phyloP scores from a whole-genome alignment of 2,113 vertebrate genomes.

The Lasiurus cinereus region DNA sequence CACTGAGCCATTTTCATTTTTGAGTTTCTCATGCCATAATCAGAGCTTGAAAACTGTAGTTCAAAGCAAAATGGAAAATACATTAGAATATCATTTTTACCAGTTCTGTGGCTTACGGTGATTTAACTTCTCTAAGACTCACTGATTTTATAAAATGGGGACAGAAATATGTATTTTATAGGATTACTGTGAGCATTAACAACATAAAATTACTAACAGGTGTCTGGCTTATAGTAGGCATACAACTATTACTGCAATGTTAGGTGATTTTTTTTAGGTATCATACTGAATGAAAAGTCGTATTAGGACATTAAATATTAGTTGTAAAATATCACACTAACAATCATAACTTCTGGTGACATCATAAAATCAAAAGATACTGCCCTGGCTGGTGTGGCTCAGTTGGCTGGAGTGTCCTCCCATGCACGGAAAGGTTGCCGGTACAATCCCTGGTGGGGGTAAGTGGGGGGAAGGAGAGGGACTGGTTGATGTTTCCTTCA shows the following conservation, averaged over 20 bases:
- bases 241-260: constrained; percentile 4
- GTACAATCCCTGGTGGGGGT: not conserved
- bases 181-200: not conserved
- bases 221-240: not conserved
- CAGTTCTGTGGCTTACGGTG: not conserved
- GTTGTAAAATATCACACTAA: constrained; percentile 42
- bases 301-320: constrained; percentile 27
- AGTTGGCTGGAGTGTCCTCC: not conserved
- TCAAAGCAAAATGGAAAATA: constrained; percentile 59
- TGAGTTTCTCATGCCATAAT: constrained; percentile 40
- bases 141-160: constrained; percentile 28
- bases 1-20: not conserved
- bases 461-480: too few relatives aligned
- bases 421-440: not conserved
- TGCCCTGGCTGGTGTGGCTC: not conserved
- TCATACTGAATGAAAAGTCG: constrained; percentile 30
- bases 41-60: constrained; percentile 53
- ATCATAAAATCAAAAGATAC: constrained; percentile 74
- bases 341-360: constrained; percentile 13
- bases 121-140: not conserved
- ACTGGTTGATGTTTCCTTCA: not conserved
- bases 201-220: not conserved
- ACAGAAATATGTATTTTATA: constrained; percentile 10
- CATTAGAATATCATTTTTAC: constrained; percentile 33
- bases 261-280: not conserved